Percentiles rank a stretch among this genome's conserved stretches.
These are phyloP conservation scores for Drosophila prosaltans DNA, from an alignment of 1,140 invertebrate genomes.

Conservation along the genomic window DNA sequence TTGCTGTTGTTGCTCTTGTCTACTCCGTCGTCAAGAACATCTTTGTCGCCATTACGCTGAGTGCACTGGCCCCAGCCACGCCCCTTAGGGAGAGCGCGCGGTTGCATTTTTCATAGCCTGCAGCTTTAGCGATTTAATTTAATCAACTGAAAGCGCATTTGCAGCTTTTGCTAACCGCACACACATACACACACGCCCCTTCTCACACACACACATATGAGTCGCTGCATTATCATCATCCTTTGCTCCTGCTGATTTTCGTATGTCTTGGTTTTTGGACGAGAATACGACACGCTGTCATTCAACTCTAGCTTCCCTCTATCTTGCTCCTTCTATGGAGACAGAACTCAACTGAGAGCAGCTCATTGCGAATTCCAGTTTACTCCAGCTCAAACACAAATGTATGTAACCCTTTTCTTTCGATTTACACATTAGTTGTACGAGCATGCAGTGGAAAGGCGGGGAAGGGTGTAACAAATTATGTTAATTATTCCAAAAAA, in stretches of 20 bases:
- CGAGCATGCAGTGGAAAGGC: no score
- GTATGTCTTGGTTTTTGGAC: conserved; percentile 46
- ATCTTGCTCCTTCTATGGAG: background rate
- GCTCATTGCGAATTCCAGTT: conserved; percentile 34
- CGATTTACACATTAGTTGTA: conserved; percentile 2
- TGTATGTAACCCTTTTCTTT: conserved; percentile 3
- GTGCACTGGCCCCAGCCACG: conserved; percentile 61
- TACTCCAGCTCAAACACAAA: background rate
- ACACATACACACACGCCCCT: conserved; percentile 31
- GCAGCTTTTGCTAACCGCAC: conserved; percentile 65
- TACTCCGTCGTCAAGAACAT: conserved; percentile 29
- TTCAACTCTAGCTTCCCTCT: conserved; percentile 36
- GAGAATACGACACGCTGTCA: conserved; percentile 46
- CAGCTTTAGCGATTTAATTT: conserved; percentile 80
- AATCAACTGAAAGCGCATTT: conserved; percentile 83
- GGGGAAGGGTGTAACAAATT: background rate
- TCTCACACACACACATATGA: conserved; percentile 11
- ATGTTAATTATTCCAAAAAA: conserved; percentile 3
- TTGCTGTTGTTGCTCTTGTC: background rate
- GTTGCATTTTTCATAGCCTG: conserved; percentile 73
- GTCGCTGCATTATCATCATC: conserved; percentile 43
- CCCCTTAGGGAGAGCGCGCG: conserved; percentile 19
- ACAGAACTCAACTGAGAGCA: conserved; percentile 19
- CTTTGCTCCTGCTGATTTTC: conserved; percentile 22
- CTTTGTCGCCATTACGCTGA: conserved; percentile 76